phyloP scores from a whole-genome alignment of 2,888 invertebrate species.

The Sericinus montela region DNA sequence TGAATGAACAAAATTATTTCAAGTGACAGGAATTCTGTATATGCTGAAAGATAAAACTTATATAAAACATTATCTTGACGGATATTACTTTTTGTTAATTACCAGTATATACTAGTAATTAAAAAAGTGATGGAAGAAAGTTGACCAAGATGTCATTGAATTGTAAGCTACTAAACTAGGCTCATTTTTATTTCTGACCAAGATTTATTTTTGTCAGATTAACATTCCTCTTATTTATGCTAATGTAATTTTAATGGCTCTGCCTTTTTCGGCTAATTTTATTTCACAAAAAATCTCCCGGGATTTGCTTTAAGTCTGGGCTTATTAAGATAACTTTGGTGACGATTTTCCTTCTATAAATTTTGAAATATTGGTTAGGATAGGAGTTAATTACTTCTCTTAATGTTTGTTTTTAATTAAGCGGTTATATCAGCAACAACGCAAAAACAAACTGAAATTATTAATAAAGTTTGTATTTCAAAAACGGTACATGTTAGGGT shows the following conservation, averaged over 20 bases:
- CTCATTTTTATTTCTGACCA: conserved; percentile 71
- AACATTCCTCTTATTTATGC: conserved; percentile 78
- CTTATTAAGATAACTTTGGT: conserved; percentile 64
- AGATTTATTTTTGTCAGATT: conserved; percentile 77
- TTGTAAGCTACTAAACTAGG: conserved; percentile 44
- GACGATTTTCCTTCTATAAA: conserved; percentile 59
- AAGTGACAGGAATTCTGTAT: too few relatives aligned
- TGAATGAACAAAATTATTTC: too few relatives aligned
- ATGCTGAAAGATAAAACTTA: too few relatives aligned
- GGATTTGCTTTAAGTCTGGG: conserved; percentile 68
- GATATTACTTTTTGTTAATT: too few relatives aligned
- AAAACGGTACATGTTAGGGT: conserved; percentile 9
- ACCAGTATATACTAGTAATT: too few relatives aligned
- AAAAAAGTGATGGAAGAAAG: not conserved
- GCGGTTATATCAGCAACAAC: conserved; percentile 9
- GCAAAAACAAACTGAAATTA: conserved; percentile 13
- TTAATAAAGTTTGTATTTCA: conserved; percentile 12
- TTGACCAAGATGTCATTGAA: conserved; percentile 46
- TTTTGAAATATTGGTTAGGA: conserved; percentile 57
- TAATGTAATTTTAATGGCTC: conserved; percentile 78
- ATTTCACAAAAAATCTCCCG: conserved; percentile 68
- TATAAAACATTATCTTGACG: too few relatives aligned
- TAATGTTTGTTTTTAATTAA: conserved; percentile 21
- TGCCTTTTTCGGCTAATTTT: conserved; percentile 76
- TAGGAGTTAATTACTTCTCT: conserved; percentile 22